phyloP scores from a whole-genome alignment of 2,888 invertebrate species.

The Amphipyra berbera region DNA sequence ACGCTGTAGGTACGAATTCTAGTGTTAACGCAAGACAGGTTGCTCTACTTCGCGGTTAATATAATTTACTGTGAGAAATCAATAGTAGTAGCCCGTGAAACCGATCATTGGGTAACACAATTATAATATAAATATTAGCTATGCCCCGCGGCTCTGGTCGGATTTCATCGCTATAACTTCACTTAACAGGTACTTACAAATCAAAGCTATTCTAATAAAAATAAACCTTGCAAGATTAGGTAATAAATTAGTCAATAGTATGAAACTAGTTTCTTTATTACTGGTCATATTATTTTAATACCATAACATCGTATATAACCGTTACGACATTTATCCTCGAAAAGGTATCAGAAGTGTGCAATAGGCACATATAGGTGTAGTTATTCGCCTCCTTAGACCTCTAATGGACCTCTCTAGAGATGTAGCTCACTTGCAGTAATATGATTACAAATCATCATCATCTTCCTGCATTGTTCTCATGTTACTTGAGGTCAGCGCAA shows the following conservation, averaged over 20 bases:
- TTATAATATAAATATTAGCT: conserved; percentile 61
- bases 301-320: conserved; percentile 8
- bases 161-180: conserved; percentile 55
- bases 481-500: too few relatives aligned
- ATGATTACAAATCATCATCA: too few relatives aligned
- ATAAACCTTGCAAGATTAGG: conserved; percentile 48
- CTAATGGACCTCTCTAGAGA: neutral
- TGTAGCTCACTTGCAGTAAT: too few relatives aligned
- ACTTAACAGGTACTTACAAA: conserved; percentile 55
- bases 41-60: conserved; percentile 74
- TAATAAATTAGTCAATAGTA: conserved; percentile 45
- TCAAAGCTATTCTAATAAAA: conserved; percentile 53
- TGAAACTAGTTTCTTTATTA: conserved; percentile 42
- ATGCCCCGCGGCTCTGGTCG: conserved; percentile 52
- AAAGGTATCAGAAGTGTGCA: conserved; percentile 9
- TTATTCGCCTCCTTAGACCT: neutral
- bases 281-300: conserved; percentile 26
- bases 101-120: conserved; percentile 67
- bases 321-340: conserved; percentile 33
- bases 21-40: conserved; percentile 69
- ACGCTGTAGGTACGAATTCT: conserved; percentile 63
- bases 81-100: conserved; percentile 64
- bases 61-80: conserved; percentile 84
- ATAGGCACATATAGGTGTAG: neutral
- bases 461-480: too few relatives aligned